phyloP scores from a whole-genome alignment of 2,113 vertebrate species.

The Haemorhous mexicanus region DNA sequence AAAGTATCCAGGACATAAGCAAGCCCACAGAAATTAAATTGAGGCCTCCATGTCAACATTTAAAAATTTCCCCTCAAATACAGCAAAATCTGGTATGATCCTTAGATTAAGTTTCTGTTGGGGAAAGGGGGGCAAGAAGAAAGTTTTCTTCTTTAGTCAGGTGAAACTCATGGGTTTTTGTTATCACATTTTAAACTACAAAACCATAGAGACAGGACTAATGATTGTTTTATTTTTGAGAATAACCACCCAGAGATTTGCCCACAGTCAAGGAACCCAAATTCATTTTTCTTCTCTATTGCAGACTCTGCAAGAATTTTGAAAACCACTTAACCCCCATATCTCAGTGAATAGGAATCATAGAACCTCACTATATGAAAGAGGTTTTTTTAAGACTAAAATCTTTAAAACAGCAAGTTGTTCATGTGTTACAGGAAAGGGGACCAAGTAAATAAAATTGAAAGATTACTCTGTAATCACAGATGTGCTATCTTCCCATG shows the following conservation, averaged over 20 bases:
- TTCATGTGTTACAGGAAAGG: neutral
- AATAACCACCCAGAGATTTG: neutral
- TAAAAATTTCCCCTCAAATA: neutral
- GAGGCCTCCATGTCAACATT: neutral
- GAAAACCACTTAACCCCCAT: neutral
- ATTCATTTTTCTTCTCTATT: neutral
- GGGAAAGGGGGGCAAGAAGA: neutral
- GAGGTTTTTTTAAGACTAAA: neutral
- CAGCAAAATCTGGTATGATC: neutral
- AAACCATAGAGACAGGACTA: neutral
- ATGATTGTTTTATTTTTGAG: neutral
- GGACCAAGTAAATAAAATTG: neutral
- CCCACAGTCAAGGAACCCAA: neutral
- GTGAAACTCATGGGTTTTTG: neutral
- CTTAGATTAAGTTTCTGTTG: neutral
- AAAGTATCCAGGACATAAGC: neutral
- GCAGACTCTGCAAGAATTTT: neutral
- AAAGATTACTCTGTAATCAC: neutral
- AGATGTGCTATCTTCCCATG: fast-evolving
- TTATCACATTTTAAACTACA: neutral
- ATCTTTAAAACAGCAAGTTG: neutral
- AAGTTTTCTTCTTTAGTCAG: neutral
- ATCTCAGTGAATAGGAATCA: neutral
- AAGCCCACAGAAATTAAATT: neutral
- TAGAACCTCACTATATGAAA: neutral